Percentiles rank a stretch among this genome's conserved stretches.
Conservation (phyloP, 2,113 vertebrate genomes). For the Isurus oxyrinchus region DNA sequence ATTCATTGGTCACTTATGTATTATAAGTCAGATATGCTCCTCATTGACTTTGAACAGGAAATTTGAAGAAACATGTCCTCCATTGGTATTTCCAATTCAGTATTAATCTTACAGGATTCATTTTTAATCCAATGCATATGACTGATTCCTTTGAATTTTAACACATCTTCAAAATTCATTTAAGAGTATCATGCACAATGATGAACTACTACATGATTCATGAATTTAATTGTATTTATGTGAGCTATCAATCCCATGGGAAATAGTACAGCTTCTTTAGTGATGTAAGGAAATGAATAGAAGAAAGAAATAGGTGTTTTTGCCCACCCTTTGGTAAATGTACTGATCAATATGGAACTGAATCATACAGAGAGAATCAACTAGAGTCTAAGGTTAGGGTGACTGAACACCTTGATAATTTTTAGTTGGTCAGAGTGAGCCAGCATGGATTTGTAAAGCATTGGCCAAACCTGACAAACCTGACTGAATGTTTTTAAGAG, state of each 20-base stretch:
- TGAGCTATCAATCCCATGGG: background rate
- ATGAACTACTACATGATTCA: background rate
- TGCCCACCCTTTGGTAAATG: background rate
- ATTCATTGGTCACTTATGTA: background rate
- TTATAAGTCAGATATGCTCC: background rate
- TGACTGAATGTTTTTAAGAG: too few species aligned
- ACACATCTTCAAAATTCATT: background rate
- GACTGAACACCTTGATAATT: too few species aligned
- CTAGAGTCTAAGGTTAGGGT: background rate
- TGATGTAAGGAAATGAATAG: background rate
- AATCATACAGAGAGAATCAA: background rate
- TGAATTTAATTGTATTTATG: background rate
- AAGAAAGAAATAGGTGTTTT: background rate
- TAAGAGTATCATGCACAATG: constrained; percentile 4
- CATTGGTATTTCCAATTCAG: background rate
- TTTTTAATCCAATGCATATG: background rate
- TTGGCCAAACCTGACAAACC: too few species aligned
- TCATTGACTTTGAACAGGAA: background rate
- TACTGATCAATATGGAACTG: background rate
- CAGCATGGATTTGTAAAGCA: too few species aligned
- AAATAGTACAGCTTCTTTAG: background rate
- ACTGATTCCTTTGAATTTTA: constrained; percentile 4
- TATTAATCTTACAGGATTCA: background rate
- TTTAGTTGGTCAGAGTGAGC: too few species aligned
- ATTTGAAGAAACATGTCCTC: background rate